These are phyloP conservation scores for Mythimna impura DNA, from an alignment of 2,888 invertebrate genomes.

Conservation along the genomic window DNA sequence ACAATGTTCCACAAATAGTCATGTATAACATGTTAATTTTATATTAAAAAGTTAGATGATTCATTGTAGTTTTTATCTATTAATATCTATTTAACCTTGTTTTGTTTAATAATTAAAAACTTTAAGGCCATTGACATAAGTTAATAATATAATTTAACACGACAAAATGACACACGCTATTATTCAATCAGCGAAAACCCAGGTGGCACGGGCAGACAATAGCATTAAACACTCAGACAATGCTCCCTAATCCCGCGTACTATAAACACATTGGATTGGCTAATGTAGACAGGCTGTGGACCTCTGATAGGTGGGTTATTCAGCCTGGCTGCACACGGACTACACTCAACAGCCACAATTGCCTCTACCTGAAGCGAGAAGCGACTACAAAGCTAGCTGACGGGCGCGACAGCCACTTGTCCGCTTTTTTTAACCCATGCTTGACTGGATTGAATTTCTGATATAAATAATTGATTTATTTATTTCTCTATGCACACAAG, in stretches of 20 bases:
- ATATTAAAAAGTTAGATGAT: neutral
- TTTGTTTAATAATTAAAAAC: neutral
- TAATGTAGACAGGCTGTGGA: neutral
- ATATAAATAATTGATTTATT: too few species aligned
- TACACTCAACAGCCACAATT: too few species aligned
- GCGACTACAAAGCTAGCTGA: too few species aligned
- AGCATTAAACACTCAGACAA: slow-evolving; percentile 17
- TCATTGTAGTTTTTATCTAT: neutral
- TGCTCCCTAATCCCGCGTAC: slow-evolving; percentile 5
- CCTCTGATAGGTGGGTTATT: slow-evolving; percentile 22
- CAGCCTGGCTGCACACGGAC: too few species aligned
- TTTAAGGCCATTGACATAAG: neutral
- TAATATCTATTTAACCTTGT: neutral
- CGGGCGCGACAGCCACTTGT: too few species aligned
- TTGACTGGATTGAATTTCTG: too few species aligned
- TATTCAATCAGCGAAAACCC: slow-evolving; percentile 9
- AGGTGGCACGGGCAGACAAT: neutral
- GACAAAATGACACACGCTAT: neutral
- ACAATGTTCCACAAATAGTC: neutral
- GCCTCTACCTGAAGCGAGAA: too few species aligned
- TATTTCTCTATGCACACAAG: too few species aligned
- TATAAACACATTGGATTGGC: slow-evolving; percentile 8
- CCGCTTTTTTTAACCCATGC: too few species aligned
- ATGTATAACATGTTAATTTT: neutral
- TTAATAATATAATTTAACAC: slow-evolving; percentile 5